phyloP scores from a whole-genome alignment of 2,113 vertebrate genomes.

The Festucalex cinctus region DNA sequence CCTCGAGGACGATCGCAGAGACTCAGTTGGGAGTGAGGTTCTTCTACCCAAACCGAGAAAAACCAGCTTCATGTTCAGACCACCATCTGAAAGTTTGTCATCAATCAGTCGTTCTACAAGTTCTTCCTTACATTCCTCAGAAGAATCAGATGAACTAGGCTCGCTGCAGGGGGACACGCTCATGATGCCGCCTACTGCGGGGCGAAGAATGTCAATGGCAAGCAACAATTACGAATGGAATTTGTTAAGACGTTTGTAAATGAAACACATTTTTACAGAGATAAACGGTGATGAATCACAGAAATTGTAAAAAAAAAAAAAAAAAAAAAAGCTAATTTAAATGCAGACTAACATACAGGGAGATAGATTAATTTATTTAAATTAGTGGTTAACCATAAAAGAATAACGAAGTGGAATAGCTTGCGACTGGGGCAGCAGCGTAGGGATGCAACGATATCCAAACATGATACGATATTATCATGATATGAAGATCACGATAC shows the following conservation, averaged over 20 bases:
- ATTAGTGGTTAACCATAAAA: background rate
- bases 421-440: too few species aligned
- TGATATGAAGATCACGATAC: too few species aligned
- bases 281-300: background rate
- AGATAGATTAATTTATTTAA: background rate
- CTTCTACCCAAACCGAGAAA: slow-evolving; percentile 67
- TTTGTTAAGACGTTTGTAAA: too few species aligned
- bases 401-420: too few species aligned
- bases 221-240: slow-evolving; percentile 55
- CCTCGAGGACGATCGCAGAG: slow-evolving; percentile 58
- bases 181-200: slow-evolving; percentile 72
- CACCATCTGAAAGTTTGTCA: slow-evolving; percentile 75
- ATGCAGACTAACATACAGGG: background rate
- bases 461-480: too few species aligned
- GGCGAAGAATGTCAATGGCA: slow-evolving; percentile 85
- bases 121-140: slow-evolving; percentile 69
- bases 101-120: slow-evolving; percentile 73
- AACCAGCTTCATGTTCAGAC: slow-evolving; percentile 78
- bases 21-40: slow-evolving; percentile 71
- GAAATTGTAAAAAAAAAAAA: background rate
- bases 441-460: too few species aligned
- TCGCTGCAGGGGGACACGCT: slow-evolving; percentile 69
- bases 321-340: background rate
- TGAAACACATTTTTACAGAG: too few species aligned
- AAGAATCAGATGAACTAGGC: slow-evolving; percentile 77